Percentiles rank a stretch among this genome's conserved stretches.
Conservation (phyloP, 2,888 invertebrate species). For the Notodonta dromedarius region DNA sequence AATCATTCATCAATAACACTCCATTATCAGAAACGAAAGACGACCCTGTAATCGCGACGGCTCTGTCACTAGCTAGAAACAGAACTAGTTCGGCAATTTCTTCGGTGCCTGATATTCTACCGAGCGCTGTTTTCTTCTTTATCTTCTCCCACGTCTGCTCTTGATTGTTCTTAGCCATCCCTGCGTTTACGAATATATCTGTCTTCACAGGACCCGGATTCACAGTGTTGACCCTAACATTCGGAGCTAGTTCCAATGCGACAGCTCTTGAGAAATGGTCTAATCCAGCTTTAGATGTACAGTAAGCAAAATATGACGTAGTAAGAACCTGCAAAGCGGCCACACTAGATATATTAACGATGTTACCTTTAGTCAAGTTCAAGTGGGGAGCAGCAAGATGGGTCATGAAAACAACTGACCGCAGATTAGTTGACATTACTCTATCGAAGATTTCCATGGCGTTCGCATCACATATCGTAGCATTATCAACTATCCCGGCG, state of each 20-base stretch:
- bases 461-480: slow-evolving; percentile 30
- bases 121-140: slow-evolving; percentile 91
- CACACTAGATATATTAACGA: slow-evolving; percentile 49
- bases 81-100: slow-evolving; percentile 44
- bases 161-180: slow-evolving; percentile 49
- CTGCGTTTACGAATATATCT: slow-evolving; percentile 31
- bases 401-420: slow-evolving; percentile 39
- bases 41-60: slow-evolving; percentile 92
- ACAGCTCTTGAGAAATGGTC: slow-evolving; percentile 95
- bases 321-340: slow-evolving; percentile 19
- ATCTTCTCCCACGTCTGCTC: slow-evolving; percentile 83
- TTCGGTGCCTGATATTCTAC: slow-evolving; percentile 86
- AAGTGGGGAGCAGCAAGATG: slow-evolving; percentile 41
- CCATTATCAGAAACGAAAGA: slow-evolving; percentile 39
- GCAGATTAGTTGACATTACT: slow-evolving; percentile 43
- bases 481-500: slow-evolving; percentile 34
- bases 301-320: slow-evolving; percentile 31
- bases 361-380: slow-evolving; percentile 46
- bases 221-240: slow-evolving; percentile 92
- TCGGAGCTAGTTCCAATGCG: slow-evolving; percentile 90
- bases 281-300: slow-evolving; percentile 63
- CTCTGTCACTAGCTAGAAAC: slow-evolving; percentile 45
- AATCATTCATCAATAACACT: slow-evolving; percentile 15
- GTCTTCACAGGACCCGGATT: slow-evolving; percentile 92
- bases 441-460: slow-evolving; percentile 39